Percentiles rank a stretch among this genome's conserved stretches.
phyloP scores from a whole-genome alignment of 1,140 invertebrate genomes.

The Cherax quadricarinatus region DNA sequence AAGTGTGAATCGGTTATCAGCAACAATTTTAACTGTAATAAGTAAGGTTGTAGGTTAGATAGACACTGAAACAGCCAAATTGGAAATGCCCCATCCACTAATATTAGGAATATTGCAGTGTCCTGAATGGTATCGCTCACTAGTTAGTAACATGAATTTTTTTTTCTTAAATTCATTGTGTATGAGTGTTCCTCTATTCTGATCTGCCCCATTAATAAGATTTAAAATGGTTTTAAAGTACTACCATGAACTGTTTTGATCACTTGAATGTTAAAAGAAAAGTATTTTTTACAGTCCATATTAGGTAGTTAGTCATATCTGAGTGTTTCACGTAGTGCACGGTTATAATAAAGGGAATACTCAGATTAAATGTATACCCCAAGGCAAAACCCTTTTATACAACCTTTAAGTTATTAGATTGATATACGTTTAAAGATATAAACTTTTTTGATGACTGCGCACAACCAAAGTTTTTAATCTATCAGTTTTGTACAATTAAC shows the following conservation, averaged over 20 bases:
- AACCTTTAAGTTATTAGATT: not conserved
- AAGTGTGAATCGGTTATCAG: not conserved
- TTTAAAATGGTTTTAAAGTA: slow-evolving; percentile 14
- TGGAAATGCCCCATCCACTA: slow-evolving; percentile 23
- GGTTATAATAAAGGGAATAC: not conserved
- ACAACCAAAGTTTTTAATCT: slow-evolving; percentile 62
- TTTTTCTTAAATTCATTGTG: slow-evolving; percentile 8
- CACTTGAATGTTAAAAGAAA: slow-evolving; percentile 1
- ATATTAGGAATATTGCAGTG: not conserved
- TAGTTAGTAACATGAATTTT: slow-evolving; percentile 33
- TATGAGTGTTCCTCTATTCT: not conserved
- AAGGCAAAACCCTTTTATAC: not conserved
- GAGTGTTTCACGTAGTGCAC: slow-evolving; percentile 11
- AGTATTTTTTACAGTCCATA: slow-evolving; percentile 18
- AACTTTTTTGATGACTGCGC: not conserved
- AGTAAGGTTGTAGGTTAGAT: slow-evolving; percentile 28
- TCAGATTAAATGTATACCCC: not conserved
- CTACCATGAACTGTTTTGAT: slow-evolving; percentile 16
- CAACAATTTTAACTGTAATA: slow-evolving; percentile 7
- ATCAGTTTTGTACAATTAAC: slow-evolving; percentile 54
- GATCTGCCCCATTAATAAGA: not conserved
- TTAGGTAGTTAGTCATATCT: slow-evolving; percentile 28
- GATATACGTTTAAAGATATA: not conserved
- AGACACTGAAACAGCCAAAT: slow-evolving; percentile 1
- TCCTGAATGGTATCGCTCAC: slow-evolving; percentile 29